Percentiles rank a stretch among this genome's conserved stretches.
phyloP scores from a whole-genome alignment of 2,888 invertebrate genomes.

The Eucera pruinosa region DNA sequence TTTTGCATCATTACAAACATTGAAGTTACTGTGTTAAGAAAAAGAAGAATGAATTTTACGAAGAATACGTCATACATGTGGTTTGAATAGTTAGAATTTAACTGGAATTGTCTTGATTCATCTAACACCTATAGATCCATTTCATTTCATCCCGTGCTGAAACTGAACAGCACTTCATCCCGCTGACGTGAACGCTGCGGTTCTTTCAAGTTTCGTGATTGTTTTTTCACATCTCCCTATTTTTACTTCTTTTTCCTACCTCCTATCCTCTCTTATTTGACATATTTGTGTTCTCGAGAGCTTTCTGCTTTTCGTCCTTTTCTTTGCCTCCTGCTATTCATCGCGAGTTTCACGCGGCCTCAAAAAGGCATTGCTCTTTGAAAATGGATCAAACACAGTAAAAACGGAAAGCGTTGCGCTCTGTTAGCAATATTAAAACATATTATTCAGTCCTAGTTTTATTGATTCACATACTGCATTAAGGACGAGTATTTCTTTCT shows the following conservation, averaged over 20 bases:
- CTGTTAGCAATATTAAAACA: constrained; percentile 1
- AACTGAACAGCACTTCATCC: constrained; percentile 4
- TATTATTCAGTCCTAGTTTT: background rate
- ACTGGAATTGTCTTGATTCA: constrained; percentile 6
- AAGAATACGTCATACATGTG: background rate
- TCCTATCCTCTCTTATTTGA: background rate
- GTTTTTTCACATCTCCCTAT: background rate
- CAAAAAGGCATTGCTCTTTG: background rate
- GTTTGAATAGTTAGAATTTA: background rate
- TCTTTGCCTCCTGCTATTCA: background rate
- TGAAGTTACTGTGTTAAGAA: background rate
- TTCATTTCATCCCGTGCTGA: background rate
- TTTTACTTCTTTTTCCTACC: background rate
- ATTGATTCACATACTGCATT: background rate
- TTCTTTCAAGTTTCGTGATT: background rate
- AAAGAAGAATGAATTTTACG: background rate
- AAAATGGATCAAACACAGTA: background rate
- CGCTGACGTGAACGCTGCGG: background rate
- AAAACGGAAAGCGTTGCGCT: background rate
- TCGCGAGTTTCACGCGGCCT: background rate
- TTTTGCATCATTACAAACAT: too few relatives aligned
- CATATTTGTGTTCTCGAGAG: constrained; percentile 13
- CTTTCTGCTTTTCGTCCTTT: background rate
- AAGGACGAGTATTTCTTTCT: background rate
- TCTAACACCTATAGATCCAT: background rate